Base-by-base conservation (phyloP, 2,113 vertebrate genomes). In the Hyperopisus bebe region DNA sequence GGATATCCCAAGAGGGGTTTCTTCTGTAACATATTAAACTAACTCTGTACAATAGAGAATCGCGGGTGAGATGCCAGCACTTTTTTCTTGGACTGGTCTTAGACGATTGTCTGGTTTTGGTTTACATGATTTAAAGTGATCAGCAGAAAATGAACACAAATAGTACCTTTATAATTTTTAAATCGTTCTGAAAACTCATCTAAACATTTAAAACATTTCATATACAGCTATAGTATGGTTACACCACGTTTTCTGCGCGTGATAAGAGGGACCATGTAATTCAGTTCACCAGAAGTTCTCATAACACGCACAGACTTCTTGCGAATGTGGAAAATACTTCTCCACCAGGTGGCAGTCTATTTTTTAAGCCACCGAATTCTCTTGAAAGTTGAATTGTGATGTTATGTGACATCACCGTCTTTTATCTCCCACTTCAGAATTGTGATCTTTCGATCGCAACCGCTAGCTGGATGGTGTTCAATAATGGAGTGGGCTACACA, bases 281-380 rank as follows among this genome's bases (percentile, higher is more conserved):
- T 46, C 87, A 62, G 39, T 88, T 44, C 51, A 46, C 19, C 53
- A 46, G 21, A 88, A 44, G 35, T 62, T 66, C 17, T 66, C 6
- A 44, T 21, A 24, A 46, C 55, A 11, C 90, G 15, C 87, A 88
- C 48, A 90, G 62, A 53, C 48, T 35, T 47, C 77, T 70, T 27
- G 51, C 48, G 19, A 87, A 62, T 13, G 46, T 39, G 2, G 62
- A 86, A 13, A 0, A 21, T 80, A 46, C 90, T 88, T 77, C 1
- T 90, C 95, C 95, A 95, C 94, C 92, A 95, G 95, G 94, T 92
- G 95, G 95, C 90, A 94, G 93, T 92, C 90, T 87, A 92, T 92
- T 93, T 92, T 93, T 92, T 51, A 46, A 92, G 53, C 92, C 3
- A 70, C 42, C 35, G 50, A 35, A 46, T 47, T n/a, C 88, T 77